Conservation (phyloP, 2,888 invertebrate genomes). For the Tyria jacobaeae region DNA sequence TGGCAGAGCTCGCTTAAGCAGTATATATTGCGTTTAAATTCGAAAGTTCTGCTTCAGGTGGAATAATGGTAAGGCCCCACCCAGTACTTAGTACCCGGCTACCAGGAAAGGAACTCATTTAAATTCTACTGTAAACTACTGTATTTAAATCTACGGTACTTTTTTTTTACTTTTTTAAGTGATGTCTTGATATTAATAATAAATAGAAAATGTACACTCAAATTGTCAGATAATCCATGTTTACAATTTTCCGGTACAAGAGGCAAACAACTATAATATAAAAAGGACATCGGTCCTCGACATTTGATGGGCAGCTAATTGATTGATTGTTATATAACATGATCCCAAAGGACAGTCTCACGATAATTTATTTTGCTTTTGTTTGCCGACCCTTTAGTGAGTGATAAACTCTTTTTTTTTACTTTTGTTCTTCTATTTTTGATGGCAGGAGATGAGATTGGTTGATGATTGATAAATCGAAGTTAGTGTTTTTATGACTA, state of each 20-base stretch:
- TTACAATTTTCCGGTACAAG: constrained; percentile 8
- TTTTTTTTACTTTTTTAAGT: no score
- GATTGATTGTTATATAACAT: constrained; percentile 49
- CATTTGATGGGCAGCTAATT: constrained; percentile 51
- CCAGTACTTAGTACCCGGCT: no score
- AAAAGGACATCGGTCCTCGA: constrained; percentile 44
- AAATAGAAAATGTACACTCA: neutral
- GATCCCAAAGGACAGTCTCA: constrained; percentile 40
- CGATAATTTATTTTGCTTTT: constrained; percentile 52
- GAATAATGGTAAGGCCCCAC: no score
- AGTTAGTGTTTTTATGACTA: constrained; percentile 25
- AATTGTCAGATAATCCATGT: constrained; percentile 9
- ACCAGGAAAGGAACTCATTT: no score
- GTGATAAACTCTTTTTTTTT: constrained; percentile 49
- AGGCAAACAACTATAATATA: constrained; percentile 33
- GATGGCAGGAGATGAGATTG: constrained; percentile 40
- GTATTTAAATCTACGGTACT: no score
- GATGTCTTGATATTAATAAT: no score
- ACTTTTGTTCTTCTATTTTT: constrained; percentile 33
- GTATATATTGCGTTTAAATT: no score
- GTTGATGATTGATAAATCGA: constrained; percentile 47
- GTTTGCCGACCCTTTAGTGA: constrained; percentile 38
- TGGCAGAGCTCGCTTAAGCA: no score
- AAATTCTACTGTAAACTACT: no score
- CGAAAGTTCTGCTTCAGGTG: no score